Percentiles rank a stretch among this genome's conserved stretches.
These are phyloP conservation scores for Poliocrania exsul DNA, from an alignment of 2,797 vertebrate genomes.

Conservation along the genomic window DNA sequence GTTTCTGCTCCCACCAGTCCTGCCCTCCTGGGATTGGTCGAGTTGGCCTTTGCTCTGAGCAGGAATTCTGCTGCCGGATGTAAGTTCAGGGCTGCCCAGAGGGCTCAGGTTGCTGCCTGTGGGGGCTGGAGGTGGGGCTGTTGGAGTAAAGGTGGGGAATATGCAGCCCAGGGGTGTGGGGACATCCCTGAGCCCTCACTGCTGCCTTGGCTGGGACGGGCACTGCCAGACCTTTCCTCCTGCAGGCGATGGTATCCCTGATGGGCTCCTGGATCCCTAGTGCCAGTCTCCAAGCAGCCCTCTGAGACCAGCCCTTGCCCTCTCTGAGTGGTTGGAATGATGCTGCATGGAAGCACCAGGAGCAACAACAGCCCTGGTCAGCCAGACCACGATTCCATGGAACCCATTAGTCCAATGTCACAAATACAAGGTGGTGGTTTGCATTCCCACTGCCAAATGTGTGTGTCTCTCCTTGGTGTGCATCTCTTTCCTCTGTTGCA, in stretches of 20 bases:
- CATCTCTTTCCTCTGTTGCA: fast-evolving
- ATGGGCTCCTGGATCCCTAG: neutral
- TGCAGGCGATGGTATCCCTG: slow-evolving; percentile 55
- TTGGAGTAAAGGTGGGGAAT: neutral
- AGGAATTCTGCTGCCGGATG: slow-evolving; percentile 45
- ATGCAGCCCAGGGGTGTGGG: neutral
- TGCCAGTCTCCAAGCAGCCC: fast-evolving
- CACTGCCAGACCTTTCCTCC: neutral
- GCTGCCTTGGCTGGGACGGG: neutral
- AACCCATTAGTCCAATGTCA: neutral
- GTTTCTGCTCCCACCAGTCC: slow-evolving; percentile 1
- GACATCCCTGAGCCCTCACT: neutral
- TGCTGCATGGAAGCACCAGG: fast-evolving
- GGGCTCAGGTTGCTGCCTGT: neutral
- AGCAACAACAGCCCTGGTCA: fast-evolving
- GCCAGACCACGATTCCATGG: fast-evolving
- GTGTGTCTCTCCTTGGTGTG: neutral
- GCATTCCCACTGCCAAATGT: neutral
- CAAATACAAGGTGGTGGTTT: slow-evolving; percentile 6
- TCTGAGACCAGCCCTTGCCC: neutral
- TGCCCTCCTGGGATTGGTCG: slow-evolving; percentile 30
- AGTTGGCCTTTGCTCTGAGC: slow-evolving; percentile 15
- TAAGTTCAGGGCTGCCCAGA: neutral
- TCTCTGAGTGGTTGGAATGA: fast-evolving
- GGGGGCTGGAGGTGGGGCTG: neutral